phyloP scores from a whole-genome alignment of 2,888 invertebrate species.

The Limnephilus marmoratus region DNA sequence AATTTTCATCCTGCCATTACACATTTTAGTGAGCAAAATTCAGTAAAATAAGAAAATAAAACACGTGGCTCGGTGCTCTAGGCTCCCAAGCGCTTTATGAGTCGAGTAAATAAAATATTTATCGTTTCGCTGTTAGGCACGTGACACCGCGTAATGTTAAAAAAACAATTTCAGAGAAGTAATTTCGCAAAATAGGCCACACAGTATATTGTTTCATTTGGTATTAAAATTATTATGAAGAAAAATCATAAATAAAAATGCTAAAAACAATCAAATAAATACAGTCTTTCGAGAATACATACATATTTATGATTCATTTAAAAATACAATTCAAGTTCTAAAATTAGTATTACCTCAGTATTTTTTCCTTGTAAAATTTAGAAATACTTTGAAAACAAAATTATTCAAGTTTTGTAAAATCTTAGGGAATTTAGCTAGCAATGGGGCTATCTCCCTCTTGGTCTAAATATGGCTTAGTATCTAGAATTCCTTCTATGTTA shows the following conservation, averaged over 20 bases:
- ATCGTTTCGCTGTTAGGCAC: not conserved
- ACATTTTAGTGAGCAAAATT: slow-evolving; percentile 19
- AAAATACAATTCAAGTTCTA: no score
- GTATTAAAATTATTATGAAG: not conserved
- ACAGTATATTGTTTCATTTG: not conserved
- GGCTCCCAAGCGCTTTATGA: not conserved
- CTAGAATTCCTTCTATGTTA: not conserved
- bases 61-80: not conserved
- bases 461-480: not conserved
- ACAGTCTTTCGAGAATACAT: no score
- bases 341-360: no score
- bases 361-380: no score
- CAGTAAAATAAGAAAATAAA: slow-evolving; percentile 24
- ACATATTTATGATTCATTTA: no score
- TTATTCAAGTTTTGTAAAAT: no score
- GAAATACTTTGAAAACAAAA: no score
- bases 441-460: no score
- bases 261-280: no score
- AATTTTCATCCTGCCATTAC: slow-evolving; percentile 40
- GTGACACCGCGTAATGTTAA: not conserved
- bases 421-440: no score
- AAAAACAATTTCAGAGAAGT: not conserved
- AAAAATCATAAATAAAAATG: not conserved
- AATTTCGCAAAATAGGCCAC: not conserved
- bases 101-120: not conserved